Evolutionary conservation across 2,797 vertebrate species (phyloP).

Genomic region (Apogon talboti): DNA sequence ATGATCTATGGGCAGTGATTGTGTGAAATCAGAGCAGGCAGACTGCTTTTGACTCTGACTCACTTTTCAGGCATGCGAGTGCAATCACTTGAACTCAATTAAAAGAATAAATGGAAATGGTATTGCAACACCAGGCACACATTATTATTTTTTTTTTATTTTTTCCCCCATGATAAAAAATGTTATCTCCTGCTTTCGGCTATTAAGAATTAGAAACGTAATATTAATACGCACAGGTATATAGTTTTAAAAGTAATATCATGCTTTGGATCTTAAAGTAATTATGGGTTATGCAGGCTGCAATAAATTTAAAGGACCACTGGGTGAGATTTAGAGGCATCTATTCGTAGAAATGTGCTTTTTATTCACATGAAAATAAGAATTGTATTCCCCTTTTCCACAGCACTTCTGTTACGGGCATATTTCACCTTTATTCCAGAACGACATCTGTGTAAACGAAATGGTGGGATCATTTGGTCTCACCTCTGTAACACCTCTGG

Average conservation of each 20-base stretch:
- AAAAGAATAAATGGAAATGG: constrained; percentile 50
- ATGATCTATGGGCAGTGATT: constrained; percentile 49
- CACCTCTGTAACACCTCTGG: too few relatives aligned
- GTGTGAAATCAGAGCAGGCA: constrained; percentile 45
- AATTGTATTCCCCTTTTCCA: too few relatives aligned
- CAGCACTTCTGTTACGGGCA: too few relatives aligned
- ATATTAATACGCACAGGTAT: not conserved
- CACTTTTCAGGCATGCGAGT: constrained; percentile 50
- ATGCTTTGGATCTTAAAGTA: constrained; percentile 32
- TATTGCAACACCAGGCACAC: constrained; percentile 14
- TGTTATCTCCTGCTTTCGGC: constrained; percentile 12
- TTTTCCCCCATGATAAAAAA: constrained; percentile 8
- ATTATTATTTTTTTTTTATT: constrained; percentile 21
- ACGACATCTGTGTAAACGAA: too few relatives aligned
- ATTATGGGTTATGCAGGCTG: constrained; percentile 31
- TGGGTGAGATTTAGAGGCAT: not conserved
- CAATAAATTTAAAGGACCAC: constrained; percentile 10
- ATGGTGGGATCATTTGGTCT: too few relatives aligned
- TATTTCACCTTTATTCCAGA: too few relatives aligned
- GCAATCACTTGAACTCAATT: constrained; percentile 61
- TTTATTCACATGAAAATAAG: too few relatives aligned
- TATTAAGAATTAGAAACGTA: constrained; percentile 11
- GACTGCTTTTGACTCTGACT: constrained; percentile 45
- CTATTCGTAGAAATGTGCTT: too few relatives aligned
- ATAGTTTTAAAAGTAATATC: constrained; percentile 17